These are phyloP conservation scores for Phytoseiulus persimilis DNA, from an alignment of 2,888 invertebrate species.

Conservation along the genomic window DNA sequence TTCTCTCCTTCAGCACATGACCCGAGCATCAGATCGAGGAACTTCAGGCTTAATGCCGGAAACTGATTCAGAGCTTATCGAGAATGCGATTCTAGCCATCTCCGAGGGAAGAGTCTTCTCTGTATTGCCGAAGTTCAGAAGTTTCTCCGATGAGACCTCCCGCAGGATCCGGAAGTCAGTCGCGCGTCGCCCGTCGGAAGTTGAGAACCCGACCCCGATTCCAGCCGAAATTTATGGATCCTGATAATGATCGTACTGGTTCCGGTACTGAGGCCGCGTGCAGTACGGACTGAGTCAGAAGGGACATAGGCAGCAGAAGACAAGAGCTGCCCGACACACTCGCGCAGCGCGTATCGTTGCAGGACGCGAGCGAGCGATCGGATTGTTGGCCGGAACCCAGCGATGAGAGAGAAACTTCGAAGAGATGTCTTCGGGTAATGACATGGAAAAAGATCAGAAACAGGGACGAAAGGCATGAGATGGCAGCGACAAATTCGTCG, in stretches of 20 bases:
- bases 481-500: neutral
- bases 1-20: too few species aligned
- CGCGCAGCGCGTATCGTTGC: neutral
- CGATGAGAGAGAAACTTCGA: neutral
- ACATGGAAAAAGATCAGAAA: constrained; percentile 22
- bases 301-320: neutral
- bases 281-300: neutral
- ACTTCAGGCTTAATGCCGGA: too few species aligned
- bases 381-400: neutral
- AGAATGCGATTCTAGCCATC: too few species aligned
- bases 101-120: too few species aligned
- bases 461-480: neutral
- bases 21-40: too few species aligned
- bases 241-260: neutral
- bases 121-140: too few species aligned
- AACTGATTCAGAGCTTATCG: too few species aligned
- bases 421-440: constrained; percentile 25
- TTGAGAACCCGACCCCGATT: neutral
- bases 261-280: neutral
- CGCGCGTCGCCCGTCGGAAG: neutral
- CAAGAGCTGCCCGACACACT: neutral
- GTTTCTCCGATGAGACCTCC: too few species aligned
- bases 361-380: neutral
- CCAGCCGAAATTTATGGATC: neutral
- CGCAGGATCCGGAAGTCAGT: too few species aligned